These are phyloP conservation scores for Aphelenchoides fujianensis DNA, from an alignment of 1,140 invertebrate genomes.

Conservation along the genomic window DNA sequence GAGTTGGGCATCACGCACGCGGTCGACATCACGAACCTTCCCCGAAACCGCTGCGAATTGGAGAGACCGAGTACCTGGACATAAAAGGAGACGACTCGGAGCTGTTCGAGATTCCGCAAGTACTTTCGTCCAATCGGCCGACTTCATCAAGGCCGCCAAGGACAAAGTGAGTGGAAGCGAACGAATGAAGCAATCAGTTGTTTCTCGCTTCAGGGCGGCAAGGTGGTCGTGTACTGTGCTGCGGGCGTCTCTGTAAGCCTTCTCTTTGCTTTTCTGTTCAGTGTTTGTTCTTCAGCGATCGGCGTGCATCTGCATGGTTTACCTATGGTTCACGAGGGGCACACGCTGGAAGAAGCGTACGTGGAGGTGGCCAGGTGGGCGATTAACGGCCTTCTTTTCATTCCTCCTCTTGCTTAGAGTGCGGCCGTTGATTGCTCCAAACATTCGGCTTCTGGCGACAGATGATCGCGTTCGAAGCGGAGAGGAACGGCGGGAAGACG, in stretches of 20 bases:
- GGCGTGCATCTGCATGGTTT: conserved; percentile 77
- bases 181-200: conserved; percentile 33
- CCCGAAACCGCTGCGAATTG: conserved; percentile 37
- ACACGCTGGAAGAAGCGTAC: conserved; percentile 76
- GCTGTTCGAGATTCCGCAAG: conserved; percentile 47
- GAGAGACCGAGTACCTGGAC: conserved; percentile 32
- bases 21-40: conserved; percentile 50
- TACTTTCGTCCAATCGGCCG: conserved; percentile 73
- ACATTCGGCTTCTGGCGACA: conserved; percentile 84
- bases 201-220: conserved; percentile 70
- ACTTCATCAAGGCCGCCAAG: conserved; percentile 65
- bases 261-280: too few relatives aligned
- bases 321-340: conserved; percentile 77
- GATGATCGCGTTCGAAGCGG: conserved; percentile 73
- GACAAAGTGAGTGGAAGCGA: conserved; percentile 29
- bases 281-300: too few relatives aligned
- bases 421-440: conserved; percentile 77
- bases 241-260: conserved; percentile 80
- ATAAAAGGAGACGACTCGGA: conserved; percentile 39
- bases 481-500: conserved; percentile 53
- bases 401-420: conserved; percentile 32
- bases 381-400: neutral
- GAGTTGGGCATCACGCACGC: conserved; percentile 46
- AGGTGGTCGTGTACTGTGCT: conserved; percentile 78
- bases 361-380: conserved; percentile 66